Evolutionary conservation across 2,113 vertebrate genomes (phyloP).

Genomic region (Bubo scandiacus): DNA sequence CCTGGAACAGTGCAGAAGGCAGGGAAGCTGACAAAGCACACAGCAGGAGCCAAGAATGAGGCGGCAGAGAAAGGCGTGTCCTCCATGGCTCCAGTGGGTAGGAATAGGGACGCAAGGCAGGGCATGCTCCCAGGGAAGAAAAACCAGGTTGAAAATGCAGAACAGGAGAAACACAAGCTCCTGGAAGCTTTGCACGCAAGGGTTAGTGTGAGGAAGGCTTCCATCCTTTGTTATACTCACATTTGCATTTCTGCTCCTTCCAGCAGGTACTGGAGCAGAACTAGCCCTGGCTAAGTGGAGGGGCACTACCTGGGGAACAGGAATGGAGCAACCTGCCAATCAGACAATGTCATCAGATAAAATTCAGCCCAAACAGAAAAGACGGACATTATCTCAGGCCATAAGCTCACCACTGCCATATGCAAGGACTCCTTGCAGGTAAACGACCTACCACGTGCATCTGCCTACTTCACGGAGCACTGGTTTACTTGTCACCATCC

Average conservation of each 20-base stretch:
- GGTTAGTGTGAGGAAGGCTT: background rate
- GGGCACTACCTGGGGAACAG: background rate
- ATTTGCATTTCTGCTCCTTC: conserved; percentile 13
- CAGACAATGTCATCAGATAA: background rate
- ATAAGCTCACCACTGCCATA: background rate
- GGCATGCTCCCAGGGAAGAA: background rate
- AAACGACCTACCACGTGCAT: accelerated
- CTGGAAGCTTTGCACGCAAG: background rate
- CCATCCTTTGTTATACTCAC: background rate
- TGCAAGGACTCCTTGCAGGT: background rate
- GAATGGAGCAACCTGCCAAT: background rate
- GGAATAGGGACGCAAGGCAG: background rate
- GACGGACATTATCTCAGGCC: background rate
- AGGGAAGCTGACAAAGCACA: background rate
- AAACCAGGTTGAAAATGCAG: background rate
- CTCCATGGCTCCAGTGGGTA: background rate
- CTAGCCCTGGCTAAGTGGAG: background rate
- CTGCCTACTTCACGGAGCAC: background rate
- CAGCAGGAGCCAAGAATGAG: background rate
- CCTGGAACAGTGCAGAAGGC: background rate
- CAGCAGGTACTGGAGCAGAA: background rate
- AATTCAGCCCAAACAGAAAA: background rate
- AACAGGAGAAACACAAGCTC: background rate
- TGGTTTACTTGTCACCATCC: background rate
- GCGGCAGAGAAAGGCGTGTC: background rate